Percentiles rank a stretch among this genome's conserved stretches.
Conservation (phyloP, 2,113 vertebrate species). For the Axis porcinus region DNA sequence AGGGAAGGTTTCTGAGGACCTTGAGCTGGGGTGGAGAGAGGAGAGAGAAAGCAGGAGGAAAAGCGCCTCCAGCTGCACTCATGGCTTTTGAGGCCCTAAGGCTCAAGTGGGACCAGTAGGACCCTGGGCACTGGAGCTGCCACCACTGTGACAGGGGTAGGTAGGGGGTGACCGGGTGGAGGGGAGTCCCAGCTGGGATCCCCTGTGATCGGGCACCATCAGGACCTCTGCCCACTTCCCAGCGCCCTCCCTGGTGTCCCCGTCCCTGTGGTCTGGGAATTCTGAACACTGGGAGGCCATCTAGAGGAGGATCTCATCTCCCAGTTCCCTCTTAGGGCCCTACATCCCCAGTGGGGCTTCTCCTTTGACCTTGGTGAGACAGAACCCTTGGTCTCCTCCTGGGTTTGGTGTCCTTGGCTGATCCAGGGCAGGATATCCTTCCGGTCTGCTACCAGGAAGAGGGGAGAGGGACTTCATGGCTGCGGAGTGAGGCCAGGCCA, state of each 20-base stretch:
- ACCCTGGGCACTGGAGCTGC: background rate
- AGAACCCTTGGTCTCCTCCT: background rate
- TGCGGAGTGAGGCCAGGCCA: background rate
- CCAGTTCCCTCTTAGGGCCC: background rate
- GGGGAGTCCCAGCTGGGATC: background rate
- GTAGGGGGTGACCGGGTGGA: background rate
- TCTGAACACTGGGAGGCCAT: background rate
- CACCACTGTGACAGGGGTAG: background rate
- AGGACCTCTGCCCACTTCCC: background rate
- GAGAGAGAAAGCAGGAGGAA: background rate
- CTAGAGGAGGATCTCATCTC: background rate
- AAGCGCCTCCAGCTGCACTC: background rate
- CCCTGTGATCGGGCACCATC: background rate
- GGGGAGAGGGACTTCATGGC: background rate
- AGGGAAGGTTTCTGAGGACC: background rate
- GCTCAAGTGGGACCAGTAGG: background rate
- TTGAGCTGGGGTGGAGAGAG: background rate
- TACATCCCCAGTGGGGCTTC: background rate
- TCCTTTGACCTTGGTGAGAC: background rate
- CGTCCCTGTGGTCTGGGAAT: background rate
- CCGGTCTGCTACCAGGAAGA: background rate
- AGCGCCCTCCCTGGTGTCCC: background rate
- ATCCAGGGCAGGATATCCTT: background rate
- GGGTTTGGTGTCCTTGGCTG: conserved; percentile 5
- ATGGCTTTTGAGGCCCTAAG: background rate